A percentile compares a stretch with the other conserved stretches of the same genome.
Evolutionary conservation across 2,888 invertebrate genomes (phyloP).

Genomic region (Xanthorhoe spadicearia): DNA sequence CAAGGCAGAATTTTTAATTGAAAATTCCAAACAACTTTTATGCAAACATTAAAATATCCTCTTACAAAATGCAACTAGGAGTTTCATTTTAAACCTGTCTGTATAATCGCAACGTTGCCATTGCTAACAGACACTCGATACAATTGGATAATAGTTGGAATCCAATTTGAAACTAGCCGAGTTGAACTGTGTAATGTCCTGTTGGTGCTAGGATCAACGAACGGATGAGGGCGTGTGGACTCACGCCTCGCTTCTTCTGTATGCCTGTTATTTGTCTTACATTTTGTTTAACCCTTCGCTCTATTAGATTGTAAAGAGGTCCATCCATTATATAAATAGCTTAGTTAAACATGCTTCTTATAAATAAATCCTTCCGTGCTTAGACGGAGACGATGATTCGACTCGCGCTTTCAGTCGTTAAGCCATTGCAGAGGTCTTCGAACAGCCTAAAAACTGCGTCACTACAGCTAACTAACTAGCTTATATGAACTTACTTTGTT

Average conservation of each 20-base stretch:
- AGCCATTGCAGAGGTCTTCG: too few relatives aligned
- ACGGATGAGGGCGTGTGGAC: constrained; percentile 23
- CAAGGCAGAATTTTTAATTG: too few relatives aligned
- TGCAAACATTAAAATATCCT: neutral
- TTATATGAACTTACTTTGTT: neutral
- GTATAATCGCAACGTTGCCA: constrained; percentile 21
- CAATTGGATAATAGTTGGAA: constrained; percentile 55
- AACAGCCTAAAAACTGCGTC: too few relatives aligned
- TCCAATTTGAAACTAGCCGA: constrained; percentile 53
- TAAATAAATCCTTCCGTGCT: too few relatives aligned
- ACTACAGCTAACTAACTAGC: neutral
- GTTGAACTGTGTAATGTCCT: constrained; percentile 29
- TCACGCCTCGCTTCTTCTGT: constrained; percentile 5
- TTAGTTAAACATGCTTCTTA: too few relatives aligned
- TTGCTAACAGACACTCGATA: constrained; percentile 46
- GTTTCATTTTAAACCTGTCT: constrained; percentile 23
- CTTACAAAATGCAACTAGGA: neutral
- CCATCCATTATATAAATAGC: too few relatives aligned
- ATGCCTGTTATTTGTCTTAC: constrained; percentile 13
- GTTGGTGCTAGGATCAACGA: constrained; percentile 32
- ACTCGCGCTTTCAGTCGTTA: too few relatives aligned
- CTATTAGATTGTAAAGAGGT: neutral
- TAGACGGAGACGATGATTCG: too few relatives aligned
- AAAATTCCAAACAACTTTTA: neutral
- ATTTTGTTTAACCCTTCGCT: constrained; percentile 12